phyloP scores from a whole-genome alignment of 2,113 vertebrate species.

The Grammomys dolichurus region DNA sequence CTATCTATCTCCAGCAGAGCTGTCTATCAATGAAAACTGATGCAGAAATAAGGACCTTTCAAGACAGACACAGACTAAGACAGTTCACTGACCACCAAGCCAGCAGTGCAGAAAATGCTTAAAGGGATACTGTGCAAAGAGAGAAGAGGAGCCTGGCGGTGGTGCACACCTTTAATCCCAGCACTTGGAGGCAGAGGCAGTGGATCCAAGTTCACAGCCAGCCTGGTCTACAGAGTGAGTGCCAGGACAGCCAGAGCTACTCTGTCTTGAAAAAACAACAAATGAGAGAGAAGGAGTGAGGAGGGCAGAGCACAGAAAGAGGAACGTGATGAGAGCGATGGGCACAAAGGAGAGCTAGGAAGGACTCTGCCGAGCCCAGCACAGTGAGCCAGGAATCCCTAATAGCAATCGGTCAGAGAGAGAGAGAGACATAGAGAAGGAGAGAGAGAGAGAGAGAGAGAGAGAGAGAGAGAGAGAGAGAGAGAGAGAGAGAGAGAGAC shows the following conservation, averaged over 20 bases:
- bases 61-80: background rate
- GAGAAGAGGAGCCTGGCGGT: background rate
- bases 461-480: background rate
- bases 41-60: background rate
- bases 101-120: background rate
- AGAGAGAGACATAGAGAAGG: accelerated
- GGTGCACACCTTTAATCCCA: background rate
- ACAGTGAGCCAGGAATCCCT: background rate
- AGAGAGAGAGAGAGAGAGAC: background rate
- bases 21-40: background rate
- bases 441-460: background rate
- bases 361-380: background rate
- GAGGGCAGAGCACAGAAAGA: background rate
- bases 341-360: background rate
- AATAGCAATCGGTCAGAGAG: background rate
- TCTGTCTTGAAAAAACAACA: background rate
- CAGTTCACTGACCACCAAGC: background rate
- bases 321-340: background rate
- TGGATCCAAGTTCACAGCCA: background rate
- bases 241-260: background rate
- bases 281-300: too few relatives aligned
- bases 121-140: background rate
- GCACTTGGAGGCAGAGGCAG: background rate
- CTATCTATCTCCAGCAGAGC: background rate
- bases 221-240: background rate